Evolutionary conservation across 1,140 invertebrate genomes (phyloP).

Genomic region (Sitobion miscanthi): DNA sequence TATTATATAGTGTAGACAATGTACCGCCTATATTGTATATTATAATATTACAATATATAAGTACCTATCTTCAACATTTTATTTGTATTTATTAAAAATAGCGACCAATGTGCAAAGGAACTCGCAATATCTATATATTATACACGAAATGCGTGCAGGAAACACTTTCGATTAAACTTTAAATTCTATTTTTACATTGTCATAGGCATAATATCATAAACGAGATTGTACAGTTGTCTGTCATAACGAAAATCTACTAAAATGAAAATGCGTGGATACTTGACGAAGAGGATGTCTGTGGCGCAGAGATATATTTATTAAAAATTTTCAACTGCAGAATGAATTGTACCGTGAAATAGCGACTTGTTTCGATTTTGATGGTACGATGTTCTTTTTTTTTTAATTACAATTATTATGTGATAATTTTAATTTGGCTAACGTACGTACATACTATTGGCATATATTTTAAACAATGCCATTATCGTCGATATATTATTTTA

Average conservation of each 20-base stretch:
- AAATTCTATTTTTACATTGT: too few relatives aligned
- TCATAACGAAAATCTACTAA: background rate
- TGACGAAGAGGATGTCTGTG: background rate
- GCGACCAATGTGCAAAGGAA: background rate
- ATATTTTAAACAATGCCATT: background rate
- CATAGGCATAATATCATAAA: background rate
- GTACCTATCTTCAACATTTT: background rate
- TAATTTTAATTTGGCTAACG: background rate
- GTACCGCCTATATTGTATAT: background rate
- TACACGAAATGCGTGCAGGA: background rate
- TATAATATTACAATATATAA: background rate
- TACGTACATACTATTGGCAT: too few relatives aligned
- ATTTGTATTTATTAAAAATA: background rate
- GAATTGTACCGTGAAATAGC: background rate
- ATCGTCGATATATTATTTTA: background rate
- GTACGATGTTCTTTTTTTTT: too few relatives aligned
- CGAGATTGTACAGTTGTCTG: background rate
- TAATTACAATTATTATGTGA: background rate
- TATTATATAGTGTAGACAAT: background rate
- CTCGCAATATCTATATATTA: background rate
- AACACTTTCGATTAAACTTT: background rate
- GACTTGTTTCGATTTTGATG: background rate
- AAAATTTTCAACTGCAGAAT: background rate
- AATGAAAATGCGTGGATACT: background rate
- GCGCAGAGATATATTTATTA: background rate